Evolutionary conservation across 2,888 invertebrate genomes (phyloP).

Genomic region (Zelleria hepariella): DNA sequence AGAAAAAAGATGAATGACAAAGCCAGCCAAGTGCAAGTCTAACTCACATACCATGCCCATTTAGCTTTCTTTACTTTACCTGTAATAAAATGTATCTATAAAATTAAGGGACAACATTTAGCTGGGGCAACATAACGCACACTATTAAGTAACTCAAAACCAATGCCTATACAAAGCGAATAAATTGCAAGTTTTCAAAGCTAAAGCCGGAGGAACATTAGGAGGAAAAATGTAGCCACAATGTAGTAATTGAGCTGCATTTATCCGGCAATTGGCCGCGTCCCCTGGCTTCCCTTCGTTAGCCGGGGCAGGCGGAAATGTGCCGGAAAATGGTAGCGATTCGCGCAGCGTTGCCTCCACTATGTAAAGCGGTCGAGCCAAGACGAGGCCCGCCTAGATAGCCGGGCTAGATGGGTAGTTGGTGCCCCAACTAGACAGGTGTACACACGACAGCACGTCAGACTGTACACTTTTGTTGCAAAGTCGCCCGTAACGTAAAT

Average conservation of each 20-base stretch:
- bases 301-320: slow-evolving; percentile 55
- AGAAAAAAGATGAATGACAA: too few species aligned
- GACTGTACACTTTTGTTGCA: too few species aligned
- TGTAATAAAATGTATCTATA: too few species aligned
- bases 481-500: too few species aligned
- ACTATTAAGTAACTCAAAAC: background rate
- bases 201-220: slow-evolving; percentile 39
- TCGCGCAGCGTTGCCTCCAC: slow-evolving; percentile 32
- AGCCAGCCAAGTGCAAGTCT: too few species aligned
- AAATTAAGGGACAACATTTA: too few species aligned
- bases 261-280: slow-evolving; percentile 63
- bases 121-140: too few species aligned
- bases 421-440: too few species aligned
- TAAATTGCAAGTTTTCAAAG: slow-evolving; percentile 19
- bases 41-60: too few species aligned
- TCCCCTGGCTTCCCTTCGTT: slow-evolving; percentile 66
- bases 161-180: slow-evolving; percentile 4
- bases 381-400: slow-evolving; percentile 17
- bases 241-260: slow-evolving; percentile 64
- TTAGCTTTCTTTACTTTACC: too few species aligned
- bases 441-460: too few species aligned
- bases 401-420: too few species aligned
- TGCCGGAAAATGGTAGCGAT: slow-evolving; percentile 63
- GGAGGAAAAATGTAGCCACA: slow-evolving; percentile 58
- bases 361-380: slow-evolving; percentile 38